Evolutionary conservation across 1,140 invertebrate genomes (phyloP).

Genomic region (Sipha flava): DNA sequence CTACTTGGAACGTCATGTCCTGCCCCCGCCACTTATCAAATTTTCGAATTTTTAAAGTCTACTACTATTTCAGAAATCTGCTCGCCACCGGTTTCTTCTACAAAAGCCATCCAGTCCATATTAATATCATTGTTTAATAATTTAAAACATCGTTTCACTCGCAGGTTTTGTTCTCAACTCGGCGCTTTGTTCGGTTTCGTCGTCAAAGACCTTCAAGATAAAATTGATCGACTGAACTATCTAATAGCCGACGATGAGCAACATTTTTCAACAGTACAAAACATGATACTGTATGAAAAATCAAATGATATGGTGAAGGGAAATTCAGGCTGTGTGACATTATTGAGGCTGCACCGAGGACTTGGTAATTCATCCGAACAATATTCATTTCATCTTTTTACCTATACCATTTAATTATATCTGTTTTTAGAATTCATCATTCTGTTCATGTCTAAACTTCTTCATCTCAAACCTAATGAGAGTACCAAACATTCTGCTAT

Average conservation of each 20-base stretch:
- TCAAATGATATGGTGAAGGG: conserved; percentile 59
- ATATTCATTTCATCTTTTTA: not conserved
- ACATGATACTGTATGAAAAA: conserved; percentile 81
- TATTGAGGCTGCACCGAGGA: conserved; percentile 81
- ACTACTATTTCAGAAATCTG: no score
- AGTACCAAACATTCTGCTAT: conserved; percentile 66
- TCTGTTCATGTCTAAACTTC: conserved; percentile 65
- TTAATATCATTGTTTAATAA: not conserved
- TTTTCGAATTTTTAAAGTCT: no score
- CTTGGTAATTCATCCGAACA: conserved; percentile 53
- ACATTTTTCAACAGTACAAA: conserved; percentile 70
- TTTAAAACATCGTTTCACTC: not conserved
- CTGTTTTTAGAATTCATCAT: conserved; percentile 72
- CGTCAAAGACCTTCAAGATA: conserved; percentile 74
- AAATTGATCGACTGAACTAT: conserved; percentile 70
- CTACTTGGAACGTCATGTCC: no score
- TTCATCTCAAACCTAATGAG: conserved; percentile 55
- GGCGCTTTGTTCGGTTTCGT: conserved; percentile 88
- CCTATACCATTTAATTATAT: not conserved
- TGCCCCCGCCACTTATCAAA: no score
- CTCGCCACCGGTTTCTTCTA: not conserved
- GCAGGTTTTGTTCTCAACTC: conserved; percentile 80
- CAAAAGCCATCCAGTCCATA: no score
- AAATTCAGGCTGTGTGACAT: conserved; percentile 72
- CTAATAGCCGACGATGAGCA: conserved; percentile 54